Conservation (phyloP, 1,140 invertebrate species). For the Plutomurus gul region DNA sequence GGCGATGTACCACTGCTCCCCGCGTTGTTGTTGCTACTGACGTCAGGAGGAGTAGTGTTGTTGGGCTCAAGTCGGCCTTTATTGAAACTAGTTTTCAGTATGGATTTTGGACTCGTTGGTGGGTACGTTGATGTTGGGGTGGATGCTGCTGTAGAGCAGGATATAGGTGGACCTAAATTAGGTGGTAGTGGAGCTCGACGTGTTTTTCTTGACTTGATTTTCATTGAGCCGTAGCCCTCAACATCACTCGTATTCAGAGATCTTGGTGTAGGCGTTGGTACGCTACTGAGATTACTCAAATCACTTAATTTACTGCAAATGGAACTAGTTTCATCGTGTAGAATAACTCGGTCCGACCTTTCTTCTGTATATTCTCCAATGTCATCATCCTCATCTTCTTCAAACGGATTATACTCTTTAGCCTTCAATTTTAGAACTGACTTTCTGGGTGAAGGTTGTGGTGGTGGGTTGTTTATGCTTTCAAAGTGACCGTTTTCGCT, state of each 20-base stretch:
- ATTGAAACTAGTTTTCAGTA: not conserved
- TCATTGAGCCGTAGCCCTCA: slow-evolving; percentile 33
- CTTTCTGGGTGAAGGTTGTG: not conserved
- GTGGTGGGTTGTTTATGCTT: not conserved
- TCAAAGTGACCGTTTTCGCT: not conserved
- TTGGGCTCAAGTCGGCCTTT: not conserved
- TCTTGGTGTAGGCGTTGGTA: slow-evolving; percentile 12
- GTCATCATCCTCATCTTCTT: slow-evolving; percentile 66
- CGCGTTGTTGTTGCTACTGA: not conserved
- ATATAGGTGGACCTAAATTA: not conserved
- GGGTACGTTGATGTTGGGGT: slow-evolving; percentile 48
- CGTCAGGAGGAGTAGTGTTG: not conserved
- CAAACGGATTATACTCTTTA: slow-evolving; percentile 50
- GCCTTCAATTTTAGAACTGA: not conserved
- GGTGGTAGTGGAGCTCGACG: slow-evolving; percentile 65
- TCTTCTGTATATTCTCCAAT: slow-evolving; percentile 57
- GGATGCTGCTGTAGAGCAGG: slow-evolving; percentile 50
- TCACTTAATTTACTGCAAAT: slow-evolving; percentile 39
- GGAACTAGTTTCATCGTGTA: slow-evolving; percentile 33
- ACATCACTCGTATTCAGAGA: slow-evolving; percentile 31
- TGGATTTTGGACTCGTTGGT: slow-evolving; percentile 25
- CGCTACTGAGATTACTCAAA: slow-evolving; percentile 22
- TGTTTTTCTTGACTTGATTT: slow-evolving; percentile 57
- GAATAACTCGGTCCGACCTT: not conserved
- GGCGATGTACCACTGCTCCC: not conserved